These are phyloP conservation scores for Aegypius monachus DNA, from an alignment of 2,113 vertebrate species.

Conservation along the genomic window DNA sequence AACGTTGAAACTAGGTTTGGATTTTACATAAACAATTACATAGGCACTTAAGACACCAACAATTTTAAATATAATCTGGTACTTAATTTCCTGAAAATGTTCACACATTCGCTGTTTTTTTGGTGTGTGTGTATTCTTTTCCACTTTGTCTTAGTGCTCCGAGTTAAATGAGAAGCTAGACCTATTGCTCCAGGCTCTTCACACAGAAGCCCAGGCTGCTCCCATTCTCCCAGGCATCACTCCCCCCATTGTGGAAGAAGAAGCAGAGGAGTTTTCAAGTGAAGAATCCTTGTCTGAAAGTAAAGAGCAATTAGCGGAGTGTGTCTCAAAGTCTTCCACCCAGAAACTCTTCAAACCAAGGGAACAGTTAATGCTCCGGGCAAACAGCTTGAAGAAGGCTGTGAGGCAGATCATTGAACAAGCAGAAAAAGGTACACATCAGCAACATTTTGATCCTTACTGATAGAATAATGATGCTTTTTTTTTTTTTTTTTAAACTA, in stretches of 20 bases:
- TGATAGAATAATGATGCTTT: neutral
- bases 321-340: conserved; percentile 75
- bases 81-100: neutral
- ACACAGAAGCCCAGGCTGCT: conserved; percentile 78
- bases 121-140: neutral
- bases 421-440: conserved; percentile 85
- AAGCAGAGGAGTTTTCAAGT: conserved; percentile 83
- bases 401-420: conserved; percentile 95
- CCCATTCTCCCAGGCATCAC: conserved; percentile 69
- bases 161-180: conserved; percentile 95
- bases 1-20: neutral
- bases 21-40: neutral
- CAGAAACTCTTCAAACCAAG: conserved; percentile 82
- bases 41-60: neutral
- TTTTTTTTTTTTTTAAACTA: neutral
- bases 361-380: conserved; percentile 91
- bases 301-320: conserved; percentile 83
- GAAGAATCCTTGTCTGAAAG: conserved; percentile 89
- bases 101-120: neutral
- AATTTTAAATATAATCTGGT: neutral
- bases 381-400: conserved; percentile 97
- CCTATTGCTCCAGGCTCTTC: conserved; percentile 88
- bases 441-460: neutral
- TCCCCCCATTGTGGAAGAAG: conserved; percentile 86
- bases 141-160: conserved; percentile 77